Base-by-base conservation (phyloP, 1,140 invertebrate species). In the Thaumetopoea pityocampa region DNA sequence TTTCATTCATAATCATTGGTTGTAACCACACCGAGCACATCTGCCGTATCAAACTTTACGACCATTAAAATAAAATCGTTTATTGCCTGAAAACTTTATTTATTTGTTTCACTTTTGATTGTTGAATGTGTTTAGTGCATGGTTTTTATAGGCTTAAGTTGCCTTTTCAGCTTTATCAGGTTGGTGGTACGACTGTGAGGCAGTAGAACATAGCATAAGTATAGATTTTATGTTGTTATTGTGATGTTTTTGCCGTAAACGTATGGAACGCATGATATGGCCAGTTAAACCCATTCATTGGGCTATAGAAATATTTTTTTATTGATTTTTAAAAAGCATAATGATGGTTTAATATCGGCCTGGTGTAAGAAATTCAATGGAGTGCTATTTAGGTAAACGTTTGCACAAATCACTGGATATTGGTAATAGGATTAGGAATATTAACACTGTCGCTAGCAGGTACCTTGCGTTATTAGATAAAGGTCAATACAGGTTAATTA, bases 141-240 rank as follows among this genome's bases (percentile, higher is more conserved):
- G 79, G 74, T 79, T 83, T 81, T 83, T 81, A 83, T 83, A 79
- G 77, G 74, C 68, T 74, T 79, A 76, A 83, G 66, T 81, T 81
- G 77, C 74, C 79, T 81, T 83, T 83, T 81, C 77, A 83, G 77
- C 72, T 83, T 79, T 83, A 83, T 83, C 79, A 83, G 79, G 79
- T 79, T 65, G 67, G 65, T 59, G 67, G 79, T 72, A 67, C 65
- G 68, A 59, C 69, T 64, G 79, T 83, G 73, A 66, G 79, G 67
- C 72, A 73, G 67, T 83, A 69, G 74, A 79, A 72, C 77, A 83
- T 81, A 78, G 79, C 79, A 83, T 81, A 79, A 83, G 71, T 81
- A 81, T 79, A 76, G 74, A 57, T 70, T 83, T 81, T 81, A 81
- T 73, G 74, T 73, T 79, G 68, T 83, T 83, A 81, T 81, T 81